Evolutionary conservation across 2,113 vertebrate genomes (phyloP), one percentile per base, ranked within the genome.

Genomic region (Meriones unguiculatus): DNA sequence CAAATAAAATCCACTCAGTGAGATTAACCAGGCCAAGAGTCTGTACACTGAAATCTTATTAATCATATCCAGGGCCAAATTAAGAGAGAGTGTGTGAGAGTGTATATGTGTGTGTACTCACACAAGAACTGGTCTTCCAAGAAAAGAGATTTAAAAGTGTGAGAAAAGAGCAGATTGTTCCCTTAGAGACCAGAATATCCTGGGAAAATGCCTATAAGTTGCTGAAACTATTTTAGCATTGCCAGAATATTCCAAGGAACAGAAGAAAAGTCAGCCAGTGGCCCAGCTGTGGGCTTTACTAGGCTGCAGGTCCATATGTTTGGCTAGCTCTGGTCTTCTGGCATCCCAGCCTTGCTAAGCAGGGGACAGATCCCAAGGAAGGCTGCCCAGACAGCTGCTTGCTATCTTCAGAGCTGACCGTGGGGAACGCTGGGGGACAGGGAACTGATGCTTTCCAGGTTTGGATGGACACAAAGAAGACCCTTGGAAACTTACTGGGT

Each of bases 201-300:
- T 98, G 96, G 93, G 97, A 98, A 97, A 94, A 57, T 76, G 82
- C 92, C 92, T 97, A 5, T 89, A 96, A 97, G 97, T 96, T 91
- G 86, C 92, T 95, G 94, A 97, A 91, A 96, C 70, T 50, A 1
- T 69, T 89, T 97, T 91, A 89, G 72, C 12, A 0, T 65, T 95
- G 97, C 96, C 94, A 96, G 95, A 89, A 72, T 94, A 91, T 91
- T 95, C 95, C 78, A 86, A 76, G 52, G 93, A 96, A 46, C 67
- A 90, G 75, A 86, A 80, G 85, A 89, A 90, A 84, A 87, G 76
- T 57, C 86, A 91, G 95, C 85, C 96, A 96, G 73, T 75, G 80
- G 62, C 87, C 93, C 97, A 97, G 95, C 94, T 97, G 97, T 95
- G 89, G 94, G 32, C 87, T 95, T 87, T 70, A 18, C 72, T 92